Evolutionary conservation across 1,140 invertebrate species (phyloP), one percentile per base, ranked within the genome.

Genomic region (Notospermus geniculatus): DNA sequence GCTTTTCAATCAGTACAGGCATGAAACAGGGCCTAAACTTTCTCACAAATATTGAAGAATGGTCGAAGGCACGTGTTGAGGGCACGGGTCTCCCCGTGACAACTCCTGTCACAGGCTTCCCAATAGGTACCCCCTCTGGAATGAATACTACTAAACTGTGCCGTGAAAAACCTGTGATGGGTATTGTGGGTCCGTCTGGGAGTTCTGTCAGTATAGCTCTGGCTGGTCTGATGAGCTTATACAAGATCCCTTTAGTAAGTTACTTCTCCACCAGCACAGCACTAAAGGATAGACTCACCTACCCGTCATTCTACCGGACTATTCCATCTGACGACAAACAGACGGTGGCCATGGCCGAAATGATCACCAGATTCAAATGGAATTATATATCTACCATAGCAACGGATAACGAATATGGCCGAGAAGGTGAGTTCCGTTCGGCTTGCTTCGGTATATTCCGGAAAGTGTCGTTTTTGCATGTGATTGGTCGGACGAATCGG

Each of bases 331-430:
- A 50, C n/a, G 46, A 50, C 46, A 50, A 50, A 23, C 46, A 50
- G 46, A 27, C 46, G 19, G 19, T 19, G 5, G 46, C 46, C 9
- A 50, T 50, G 46, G 46, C 46, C 5, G 46, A 50, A 50, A 50
- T 50, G n/a, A 50, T 50, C 46, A 27, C n/a, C 4, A 19, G 46
- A 9, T 50, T 50, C 46, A 5, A 50, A 5, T 50, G 46, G 46
- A 50, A 50, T n/a, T 50, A 50, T n/a, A 27, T 50, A 4, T 50
- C 46, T n/a, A 50, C 46, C 46, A 50, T 50, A 50, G 46, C 46
- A 50, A 50, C 46, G 46, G 46, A 50, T 50, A 23, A 23, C n/a
- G 46, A 50, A 50, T 50, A 50, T 27, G 25, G 46, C 25, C n/a
- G 46, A 50, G 46, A 50, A 27, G 46, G 46, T 50, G n/a, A 50